These are phyloP conservation scores for Macrosteles quadrilineatus DNA, from an alignment of 1,140 invertebrate genomes.

Conservation along the genomic window DNA sequence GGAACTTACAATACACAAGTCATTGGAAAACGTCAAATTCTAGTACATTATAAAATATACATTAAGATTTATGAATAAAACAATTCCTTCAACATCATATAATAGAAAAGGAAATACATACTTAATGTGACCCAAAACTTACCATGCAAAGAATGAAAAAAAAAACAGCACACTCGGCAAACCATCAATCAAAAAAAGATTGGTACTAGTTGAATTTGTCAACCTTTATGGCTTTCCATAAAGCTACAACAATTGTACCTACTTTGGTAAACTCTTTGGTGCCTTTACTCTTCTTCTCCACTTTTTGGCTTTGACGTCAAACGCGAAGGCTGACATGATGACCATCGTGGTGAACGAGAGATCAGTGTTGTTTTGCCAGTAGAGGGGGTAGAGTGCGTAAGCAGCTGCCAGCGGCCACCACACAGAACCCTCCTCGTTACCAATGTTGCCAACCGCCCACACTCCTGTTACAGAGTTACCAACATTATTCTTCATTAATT, in stretches of 20 bases:
- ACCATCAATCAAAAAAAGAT: no score
- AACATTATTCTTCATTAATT: slow-evolving; percentile 22
- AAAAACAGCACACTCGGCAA: no score
- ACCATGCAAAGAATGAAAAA: no score
- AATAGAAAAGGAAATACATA: no score
- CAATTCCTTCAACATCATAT: no score
- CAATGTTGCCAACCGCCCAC: slow-evolving; percentile 88
- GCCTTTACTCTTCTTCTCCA: slow-evolving; percentile 69
- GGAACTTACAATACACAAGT: no score
- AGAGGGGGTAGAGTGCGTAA: slow-evolving; percentile 62
- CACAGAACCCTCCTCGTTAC: slow-evolving; percentile 70
- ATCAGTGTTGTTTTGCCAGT: slow-evolving; percentile 32
- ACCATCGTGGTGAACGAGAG: slow-evolving; percentile 65
- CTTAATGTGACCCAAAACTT: no score
- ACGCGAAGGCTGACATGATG: slow-evolving; percentile 61
- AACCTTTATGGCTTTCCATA: no score
- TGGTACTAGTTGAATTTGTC: no score
- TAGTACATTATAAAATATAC: no score
- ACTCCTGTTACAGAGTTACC: slow-evolving; percentile 63
- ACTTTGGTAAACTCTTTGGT: slow-evolving; percentile 53
- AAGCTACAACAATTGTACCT: slow-evolving; percentile 35
- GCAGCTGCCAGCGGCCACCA: slow-evolving; percentile 69
- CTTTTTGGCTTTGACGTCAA: slow-evolving; percentile 73
- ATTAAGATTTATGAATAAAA: no score
- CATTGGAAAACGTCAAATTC: no score